phyloP scores from a whole-genome alignment of 30 jellyfish, hydroid and myxozoan species.

The Catostylus mosaicus region DNA sequence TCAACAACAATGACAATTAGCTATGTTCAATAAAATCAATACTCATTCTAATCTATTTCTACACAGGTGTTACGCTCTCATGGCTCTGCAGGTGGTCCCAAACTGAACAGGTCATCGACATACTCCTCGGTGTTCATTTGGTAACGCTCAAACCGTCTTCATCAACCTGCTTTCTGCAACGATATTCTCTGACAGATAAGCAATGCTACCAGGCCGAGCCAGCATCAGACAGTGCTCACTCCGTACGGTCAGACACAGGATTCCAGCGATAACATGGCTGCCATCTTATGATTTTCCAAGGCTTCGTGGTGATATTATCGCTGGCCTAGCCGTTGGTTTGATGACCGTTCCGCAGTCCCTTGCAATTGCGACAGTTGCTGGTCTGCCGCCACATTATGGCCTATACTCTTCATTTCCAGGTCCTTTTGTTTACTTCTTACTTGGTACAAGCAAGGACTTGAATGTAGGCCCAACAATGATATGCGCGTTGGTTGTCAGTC shows the following conservation, averaged over 20 bases:
- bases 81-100: not conserved
- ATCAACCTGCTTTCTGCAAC: too few species aligned
- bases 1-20: too few species aligned
- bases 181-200: too few species aligned
- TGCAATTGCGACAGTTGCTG: conserved; percentile 87
- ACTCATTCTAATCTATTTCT: not conserved
- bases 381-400: conserved; percentile 86
- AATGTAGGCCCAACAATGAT: conserved; percentile 86
- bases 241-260: conserved; percentile 10
- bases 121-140: too few species aligned
- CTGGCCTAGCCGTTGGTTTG: conserved; percentile 86
- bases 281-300: conserved; percentile 44
- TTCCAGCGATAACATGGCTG: conserved; percentile 72
- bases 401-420: conserved; percentile 84
- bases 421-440: conserved; percentile 66
- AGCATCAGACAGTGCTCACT: not conserved
- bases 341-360: conserved; percentile 83
- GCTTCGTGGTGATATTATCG: conserved; percentile 71
- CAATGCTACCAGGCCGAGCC: too few species aligned
- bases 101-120: not conserved
- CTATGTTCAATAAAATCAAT: too few species aligned
- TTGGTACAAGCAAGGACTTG: conserved; percentile 84
- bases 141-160: too few species aligned
- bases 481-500: conserved; percentile 60
- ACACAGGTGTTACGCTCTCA: not conserved